Conservation (phyloP, 2,113 vertebrate genomes). For the Phoenicopterus ruber region DNA sequence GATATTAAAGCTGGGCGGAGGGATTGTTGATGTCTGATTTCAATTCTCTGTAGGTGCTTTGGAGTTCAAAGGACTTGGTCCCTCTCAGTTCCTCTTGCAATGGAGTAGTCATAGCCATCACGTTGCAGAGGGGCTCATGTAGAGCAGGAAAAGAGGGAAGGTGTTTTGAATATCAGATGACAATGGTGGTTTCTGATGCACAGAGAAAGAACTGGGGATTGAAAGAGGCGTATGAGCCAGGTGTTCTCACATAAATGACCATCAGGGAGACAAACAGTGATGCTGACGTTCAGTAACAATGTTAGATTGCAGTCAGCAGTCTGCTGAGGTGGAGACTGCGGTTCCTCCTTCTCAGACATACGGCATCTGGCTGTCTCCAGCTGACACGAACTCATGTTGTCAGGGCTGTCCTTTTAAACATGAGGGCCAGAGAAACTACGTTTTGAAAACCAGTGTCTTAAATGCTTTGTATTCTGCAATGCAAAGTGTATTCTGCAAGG, state of each 20-base stretch:
- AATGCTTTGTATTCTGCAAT: background rate
- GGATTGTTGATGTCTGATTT: background rate
- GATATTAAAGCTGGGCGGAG: background rate
- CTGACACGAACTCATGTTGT: background rate
- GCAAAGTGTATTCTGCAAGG: background rate
- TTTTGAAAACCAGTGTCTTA: background rate
- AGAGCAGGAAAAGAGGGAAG: background rate
- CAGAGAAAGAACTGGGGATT: background rate
- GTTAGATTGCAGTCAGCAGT: background rate
- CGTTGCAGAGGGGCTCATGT: accelerated
- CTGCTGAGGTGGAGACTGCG: background rate
- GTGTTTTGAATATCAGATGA: background rate
- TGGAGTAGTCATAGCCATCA: background rate
- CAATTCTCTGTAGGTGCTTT: background rate
- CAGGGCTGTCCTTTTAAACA: background rate
- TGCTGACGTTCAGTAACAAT: background rate
- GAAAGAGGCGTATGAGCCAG: background rate
- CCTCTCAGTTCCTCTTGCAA: background rate
- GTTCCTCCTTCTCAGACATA: background rate
- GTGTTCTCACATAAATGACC: constrained; percentile 14
- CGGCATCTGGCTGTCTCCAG: background rate
- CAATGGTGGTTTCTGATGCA: background rate
- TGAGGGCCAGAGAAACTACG: background rate
- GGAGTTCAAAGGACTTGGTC: background rate
- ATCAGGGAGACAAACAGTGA: background rate